A percentile compares a stretch with the other conserved stretches of the same genome.
Evolutionary conservation across 1,140 invertebrate species (phyloP).

Genomic region (Drosophila lowei): DNA sequence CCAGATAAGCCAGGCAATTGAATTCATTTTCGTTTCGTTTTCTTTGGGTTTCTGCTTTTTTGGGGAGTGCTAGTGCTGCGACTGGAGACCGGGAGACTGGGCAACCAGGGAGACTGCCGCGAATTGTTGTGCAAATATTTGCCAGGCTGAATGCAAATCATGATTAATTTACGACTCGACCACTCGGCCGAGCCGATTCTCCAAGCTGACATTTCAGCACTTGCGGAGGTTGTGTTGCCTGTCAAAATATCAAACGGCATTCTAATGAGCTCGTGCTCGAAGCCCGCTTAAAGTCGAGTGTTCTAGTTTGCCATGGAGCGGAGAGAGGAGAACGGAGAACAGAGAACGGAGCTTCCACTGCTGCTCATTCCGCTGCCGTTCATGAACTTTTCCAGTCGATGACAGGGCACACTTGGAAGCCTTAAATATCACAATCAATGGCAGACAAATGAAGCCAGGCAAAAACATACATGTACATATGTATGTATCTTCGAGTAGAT

Average conservation of each 20-base stretch:
- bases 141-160: constrained; percentile 48
- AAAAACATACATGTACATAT: background rate
- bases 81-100: no score
- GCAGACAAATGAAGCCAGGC: constrained; percentile 25
- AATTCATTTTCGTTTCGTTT: constrained; percentile 37
- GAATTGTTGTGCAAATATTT: constrained; percentile 67
- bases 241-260: constrained; percentile 65
- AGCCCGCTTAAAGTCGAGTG: constrained; percentile 24
- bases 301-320: constrained; percentile 44
- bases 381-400: constrained; percentile 65
- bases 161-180: constrained; percentile 43
- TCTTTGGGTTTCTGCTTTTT: constrained; percentile 26
- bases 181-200: background rate
- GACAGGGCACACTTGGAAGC: constrained; percentile 43
- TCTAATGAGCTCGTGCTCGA: constrained; percentile 65
- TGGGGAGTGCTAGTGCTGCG: constrained; percentile 60
- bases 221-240: constrained; percentile 33
- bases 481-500: constrained; percentile 4
- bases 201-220: constrained; percentile 53
- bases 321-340: background rate
- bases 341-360: no score
- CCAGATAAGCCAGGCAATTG: constrained; percentile 60
- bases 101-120: constrained; percentile 30
- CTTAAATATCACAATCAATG: constrained; percentile 66
- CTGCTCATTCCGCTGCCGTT: constrained; percentile 41